Conservation (phyloP, 1,140 invertebrate genomes). For the Caerostris darwini region DNA sequence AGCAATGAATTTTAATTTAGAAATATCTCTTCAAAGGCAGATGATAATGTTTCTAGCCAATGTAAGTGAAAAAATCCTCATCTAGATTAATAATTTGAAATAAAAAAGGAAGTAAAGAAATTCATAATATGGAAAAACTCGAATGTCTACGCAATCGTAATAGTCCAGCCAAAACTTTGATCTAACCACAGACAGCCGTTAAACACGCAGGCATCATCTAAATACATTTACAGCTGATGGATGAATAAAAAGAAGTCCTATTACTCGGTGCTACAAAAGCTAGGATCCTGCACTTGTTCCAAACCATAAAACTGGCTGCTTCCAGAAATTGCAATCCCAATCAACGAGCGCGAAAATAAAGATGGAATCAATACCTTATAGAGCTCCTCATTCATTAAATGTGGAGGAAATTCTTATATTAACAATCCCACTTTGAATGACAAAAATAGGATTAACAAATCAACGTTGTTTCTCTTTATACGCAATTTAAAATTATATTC, state of each 20-base stretch:
- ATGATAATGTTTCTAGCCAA: no score
- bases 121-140: no score
- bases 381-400: not conserved
- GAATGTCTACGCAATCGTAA: not conserved
- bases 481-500: no score
- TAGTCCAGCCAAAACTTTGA: not conserved
- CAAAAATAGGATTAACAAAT: no score
- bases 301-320: constrained; percentile 28
- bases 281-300: constrained; percentile 11
- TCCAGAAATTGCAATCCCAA: constrained; percentile 53
- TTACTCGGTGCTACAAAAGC: not conserved
- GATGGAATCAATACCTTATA: constrained; percentile 27
- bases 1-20: no score
- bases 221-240: constrained; percentile 16
- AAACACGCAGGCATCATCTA: not conserved
- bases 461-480: no score
- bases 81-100: no score
- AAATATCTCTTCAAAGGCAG: no score
- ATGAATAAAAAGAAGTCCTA: constrained; percentile 23
- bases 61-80: no score
- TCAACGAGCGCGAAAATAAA: constrained; percentile 45
- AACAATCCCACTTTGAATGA: not conserved
- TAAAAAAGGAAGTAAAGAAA: no score
- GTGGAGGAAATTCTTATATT: not conserved
- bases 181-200: not conserved